Evolutionary conservation across 2,797 vertebrate species (phyloP), one percentile per base, ranked within the genome.

Genomic region (Crenuchus spilurus): DNA sequence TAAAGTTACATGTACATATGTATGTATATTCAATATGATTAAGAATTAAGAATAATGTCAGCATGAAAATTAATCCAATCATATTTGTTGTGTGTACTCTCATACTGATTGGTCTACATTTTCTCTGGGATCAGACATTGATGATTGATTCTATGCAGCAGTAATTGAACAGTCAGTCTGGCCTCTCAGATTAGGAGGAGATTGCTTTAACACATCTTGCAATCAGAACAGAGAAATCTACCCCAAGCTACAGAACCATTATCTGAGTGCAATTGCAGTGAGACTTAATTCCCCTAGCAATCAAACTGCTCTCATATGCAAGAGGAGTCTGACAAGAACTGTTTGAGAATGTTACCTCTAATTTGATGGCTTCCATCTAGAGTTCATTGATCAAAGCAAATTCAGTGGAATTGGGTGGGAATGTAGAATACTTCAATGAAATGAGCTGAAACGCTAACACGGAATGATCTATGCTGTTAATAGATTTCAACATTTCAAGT

Each of bases 261-360:
- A 77, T 82, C 62, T 65, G 68, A 79, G 61, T 78, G 48, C 76
- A 79, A 83, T 78, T 81, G 83, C 57, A 78, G 54, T 72, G 64
- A 75, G 75, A 67, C 33, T 75, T 73, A 80, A 83, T 79, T 84
- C 69, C 79, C 74, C 20, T 39, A 72, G 67, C 74, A 86, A 79
- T 76, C 41, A 16, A 77, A 37, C 72, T 70, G 7, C 26, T 86
- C 44, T 64, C 46, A 76, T 74, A 75, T 77, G 57, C 42, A 78
- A 69, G 48, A 71, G 70, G 73, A 51, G 55, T 28, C 60, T 61
- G 30, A 55, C 60, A 77, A 68, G 76, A 81, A 77, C 74, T 76
- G 64, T 72, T 74, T 76, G 26, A 73, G 48, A 63, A 39, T 28
- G 33, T 63, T 48, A 28, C 14, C 24, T 75, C 22, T 72, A 20